A percentile compares a stretch with the other conserved stretches of the same genome.
Conservation (phyloP, 2,113 vertebrate genomes). For the Lonchura striata region DNA sequence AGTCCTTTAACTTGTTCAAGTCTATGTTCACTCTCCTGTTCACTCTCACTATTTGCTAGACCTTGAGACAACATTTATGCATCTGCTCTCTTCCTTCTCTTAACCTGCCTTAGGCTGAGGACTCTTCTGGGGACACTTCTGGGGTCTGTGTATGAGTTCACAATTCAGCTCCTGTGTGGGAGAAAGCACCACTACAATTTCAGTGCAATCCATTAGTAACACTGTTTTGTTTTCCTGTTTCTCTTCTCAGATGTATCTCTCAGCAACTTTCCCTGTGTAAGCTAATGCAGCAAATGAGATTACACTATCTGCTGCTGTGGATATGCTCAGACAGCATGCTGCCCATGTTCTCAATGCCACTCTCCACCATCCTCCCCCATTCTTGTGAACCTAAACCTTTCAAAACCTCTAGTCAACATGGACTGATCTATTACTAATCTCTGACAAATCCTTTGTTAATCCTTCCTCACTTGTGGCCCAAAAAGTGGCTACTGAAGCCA, state of each 20-base stretch:
- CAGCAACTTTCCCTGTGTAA: background rate
- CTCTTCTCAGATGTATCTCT: background rate
- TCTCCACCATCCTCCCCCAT: background rate
- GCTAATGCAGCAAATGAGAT: slow-evolving; percentile 37
- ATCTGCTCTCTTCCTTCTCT: background rate
- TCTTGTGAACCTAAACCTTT: slow-evolving; percentile 25
- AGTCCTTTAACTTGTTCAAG: background rate
- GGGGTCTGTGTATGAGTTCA: background rate
- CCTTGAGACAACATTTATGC: background rate
- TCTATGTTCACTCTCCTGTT: background rate
- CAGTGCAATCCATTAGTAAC: background rate
- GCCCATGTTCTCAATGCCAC: background rate
- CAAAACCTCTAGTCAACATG: slow-evolving; percentile 9
- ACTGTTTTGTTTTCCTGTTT: background rate
- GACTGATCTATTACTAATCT: slow-evolving; percentile 40
- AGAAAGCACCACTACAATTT: background rate
- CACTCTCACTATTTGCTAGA: background rate
- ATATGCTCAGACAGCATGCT: background rate
- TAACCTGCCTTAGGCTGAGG: background rate
- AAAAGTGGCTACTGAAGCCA: background rate
- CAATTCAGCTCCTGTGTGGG: background rate
- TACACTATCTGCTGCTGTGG: background rate
- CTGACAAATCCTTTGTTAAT: slow-evolving; percentile 52
- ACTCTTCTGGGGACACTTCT: background rate
- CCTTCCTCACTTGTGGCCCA: background rate